Conservation (phyloP, 1,140 invertebrate species). For the Medauroidea extradentata region DNA sequence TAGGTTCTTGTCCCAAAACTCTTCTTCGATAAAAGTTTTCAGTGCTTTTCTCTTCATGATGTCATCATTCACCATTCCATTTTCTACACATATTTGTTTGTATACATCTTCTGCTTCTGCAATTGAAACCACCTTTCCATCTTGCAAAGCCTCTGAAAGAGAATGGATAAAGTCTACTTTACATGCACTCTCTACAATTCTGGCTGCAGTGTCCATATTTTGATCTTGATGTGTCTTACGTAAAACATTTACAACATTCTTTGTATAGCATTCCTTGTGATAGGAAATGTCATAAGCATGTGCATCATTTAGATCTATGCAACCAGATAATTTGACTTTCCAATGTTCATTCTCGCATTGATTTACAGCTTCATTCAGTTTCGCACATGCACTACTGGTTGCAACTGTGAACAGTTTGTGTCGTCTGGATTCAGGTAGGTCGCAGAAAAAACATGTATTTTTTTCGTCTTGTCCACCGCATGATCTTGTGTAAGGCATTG, state of each 20-base stretch:
- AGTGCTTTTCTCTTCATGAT: conserved; percentile 3
- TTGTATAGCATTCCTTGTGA: conserved; percentile 10
- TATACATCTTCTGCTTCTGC: conserved; percentile 5
- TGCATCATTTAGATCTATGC: conserved; percentile 5
- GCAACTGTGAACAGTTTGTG: neutral
- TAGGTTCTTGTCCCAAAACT: conserved; percentile 1
- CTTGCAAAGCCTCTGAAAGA: neutral
- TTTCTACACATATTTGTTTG: conserved; percentile 8
- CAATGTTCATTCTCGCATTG: neutral
- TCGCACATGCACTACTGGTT: neutral
- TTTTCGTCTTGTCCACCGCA: neutral
- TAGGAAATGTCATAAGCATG: conserved; percentile 7
- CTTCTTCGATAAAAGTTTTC: conserved; percentile 6
- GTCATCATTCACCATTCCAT: conserved; percentile 1
- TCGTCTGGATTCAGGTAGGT: neutral
- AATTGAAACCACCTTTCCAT: conserved; percentile 5
- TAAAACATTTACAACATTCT: conserved; percentile 7
- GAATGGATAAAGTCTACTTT: conserved; percentile 6
- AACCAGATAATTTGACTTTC: conserved; percentile 4
- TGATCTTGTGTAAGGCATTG: conserved; percentile 6
- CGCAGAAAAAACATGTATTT: conserved; percentile 1
- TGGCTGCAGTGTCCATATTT: neutral
- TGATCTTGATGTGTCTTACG: conserved; percentile 1
- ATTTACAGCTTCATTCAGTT: conserved; percentile 1
- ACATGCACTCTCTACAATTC: conserved; percentile 1